Conservation (phyloP, 2,888 invertebrate genomes). For the Iselma pallidipennis region DNA sequence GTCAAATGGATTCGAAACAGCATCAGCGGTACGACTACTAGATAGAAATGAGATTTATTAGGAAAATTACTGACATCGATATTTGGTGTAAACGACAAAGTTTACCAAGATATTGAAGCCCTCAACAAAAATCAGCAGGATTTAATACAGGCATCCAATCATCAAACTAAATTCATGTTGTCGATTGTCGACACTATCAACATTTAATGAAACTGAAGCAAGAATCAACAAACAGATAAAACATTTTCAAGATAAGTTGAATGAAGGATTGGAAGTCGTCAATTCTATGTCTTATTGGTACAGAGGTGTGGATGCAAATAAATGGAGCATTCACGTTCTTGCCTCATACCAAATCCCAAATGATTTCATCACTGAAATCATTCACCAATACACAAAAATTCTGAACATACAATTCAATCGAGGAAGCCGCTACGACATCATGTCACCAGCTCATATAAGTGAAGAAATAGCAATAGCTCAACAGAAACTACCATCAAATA, state of each 20-base stretch:
- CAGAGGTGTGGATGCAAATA: too few species aligned
- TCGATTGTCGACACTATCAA: neutral
- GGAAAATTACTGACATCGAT: constrained; percentile 8
- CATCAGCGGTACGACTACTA: neutral
- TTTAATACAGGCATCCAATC: constrained; percentile 3
- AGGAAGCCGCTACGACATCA: neutral
- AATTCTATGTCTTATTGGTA: too few species aligned
- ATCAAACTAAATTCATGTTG: constrained; percentile 10
- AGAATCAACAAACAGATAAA: too few species aligned
- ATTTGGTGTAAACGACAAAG: constrained; percentile 16
- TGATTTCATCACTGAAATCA: too few species aligned
- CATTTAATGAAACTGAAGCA: constrained; percentile 10
- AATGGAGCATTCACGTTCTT: too few species aligned
- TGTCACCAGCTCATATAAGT: neutral
- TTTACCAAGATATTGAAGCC: constrained; percentile 8
- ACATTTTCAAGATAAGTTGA: too few species aligned
- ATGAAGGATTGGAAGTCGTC: too few species aligned
- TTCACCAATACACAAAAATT: neutral
- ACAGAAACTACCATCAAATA: neutral
- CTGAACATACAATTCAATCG: neutral
- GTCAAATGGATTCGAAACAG: too few species aligned
- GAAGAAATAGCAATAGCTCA: too few species aligned
- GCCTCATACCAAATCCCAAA: too few species aligned
- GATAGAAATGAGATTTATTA: constrained; percentile 8
- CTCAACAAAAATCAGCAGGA: constrained; percentile 13